These are phyloP conservation scores for Crotophaga sulcirostris DNA, from an alignment of 2,113 vertebrate genomes.

Conservation along the genomic window DNA sequence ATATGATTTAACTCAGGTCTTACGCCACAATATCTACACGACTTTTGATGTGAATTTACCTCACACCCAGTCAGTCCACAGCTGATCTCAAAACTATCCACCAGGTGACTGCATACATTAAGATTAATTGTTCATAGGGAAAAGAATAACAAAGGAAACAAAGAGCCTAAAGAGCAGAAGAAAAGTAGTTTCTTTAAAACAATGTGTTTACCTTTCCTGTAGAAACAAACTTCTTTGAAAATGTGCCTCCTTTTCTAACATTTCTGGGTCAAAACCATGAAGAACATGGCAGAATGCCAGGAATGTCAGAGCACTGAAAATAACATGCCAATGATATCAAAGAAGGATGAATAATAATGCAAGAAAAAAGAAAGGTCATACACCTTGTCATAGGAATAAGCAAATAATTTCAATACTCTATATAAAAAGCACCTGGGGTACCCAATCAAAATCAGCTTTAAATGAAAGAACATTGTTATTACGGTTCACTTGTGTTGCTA, in stretches of 20 bases:
- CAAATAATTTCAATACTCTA: conserved; percentile 14
- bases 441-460: conserved; percentile 3
- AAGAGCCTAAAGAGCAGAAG: not conserved
- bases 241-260: not conserved
- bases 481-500: not conserved
- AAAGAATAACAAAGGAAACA: not conserved
- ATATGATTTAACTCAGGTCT: not conserved
- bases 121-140: not conserved
- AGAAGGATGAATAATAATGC: conserved; percentile 49
- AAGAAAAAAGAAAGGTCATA: conserved; percentile 53
- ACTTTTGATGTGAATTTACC: not conserved
- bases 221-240: not conserved
- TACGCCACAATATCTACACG: not conserved
- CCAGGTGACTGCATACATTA: not conserved
- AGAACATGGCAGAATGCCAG: conserved; percentile 38
- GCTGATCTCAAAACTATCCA: not conserved
- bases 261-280: not conserved
- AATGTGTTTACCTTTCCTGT: not conserved
- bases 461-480: not conserved
- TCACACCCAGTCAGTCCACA: not conserved
- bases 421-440: not conserved
- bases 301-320: conserved; percentile 16
- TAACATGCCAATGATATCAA: conserved; percentile 36
- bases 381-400: conserved; percentile 17
- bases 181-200: not conserved